Conservation (phyloP, 1,140 invertebrate species). For the Hycleus phaleratus region DNA sequence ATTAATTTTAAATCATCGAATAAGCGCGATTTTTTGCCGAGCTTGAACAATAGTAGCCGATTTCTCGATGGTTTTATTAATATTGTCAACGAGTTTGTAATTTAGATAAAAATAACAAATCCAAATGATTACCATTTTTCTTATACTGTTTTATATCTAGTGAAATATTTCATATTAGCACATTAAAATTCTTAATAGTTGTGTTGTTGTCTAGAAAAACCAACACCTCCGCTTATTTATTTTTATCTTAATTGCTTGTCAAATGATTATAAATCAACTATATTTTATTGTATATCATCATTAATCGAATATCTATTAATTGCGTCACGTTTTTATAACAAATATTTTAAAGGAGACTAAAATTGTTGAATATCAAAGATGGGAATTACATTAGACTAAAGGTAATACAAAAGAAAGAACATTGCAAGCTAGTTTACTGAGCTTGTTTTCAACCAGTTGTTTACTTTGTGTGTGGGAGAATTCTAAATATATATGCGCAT, state of each 20-base stretch:
- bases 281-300: no score
- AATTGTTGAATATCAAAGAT: no score
- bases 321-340: no score
- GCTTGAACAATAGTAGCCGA: no score
- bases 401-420: not conserved
- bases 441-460: slow-evolving; percentile 23
- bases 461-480: slow-evolving; percentile 24
- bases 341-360: no score
- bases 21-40: no score
- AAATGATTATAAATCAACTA: no score
- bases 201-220: slow-evolving; percentile 2
- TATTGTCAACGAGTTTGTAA: slow-evolving; percentile 14
- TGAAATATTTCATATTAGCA: slow-evolving; percentile 12
- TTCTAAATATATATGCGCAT: slow-evolving; percentile 14
- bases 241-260: slow-evolving; percentile 11
- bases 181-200: slow-evolving; percentile 12
- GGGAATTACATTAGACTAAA: no score
- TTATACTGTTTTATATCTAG: no score
- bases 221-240: slow-evolving; percentile 6
- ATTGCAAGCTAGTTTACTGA: slow-evolving; percentile 15
- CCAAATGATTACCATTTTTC: not conserved
- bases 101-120: slow-evolving; percentile 15
- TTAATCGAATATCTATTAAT: not conserved
- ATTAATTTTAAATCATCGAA: no score
- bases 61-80: not conserved